Percentiles rank a stretch among this genome's conserved stretches.
Conservation (phyloP, 2,797 vertebrate species). For the Silurus aristotelis region DNA sequence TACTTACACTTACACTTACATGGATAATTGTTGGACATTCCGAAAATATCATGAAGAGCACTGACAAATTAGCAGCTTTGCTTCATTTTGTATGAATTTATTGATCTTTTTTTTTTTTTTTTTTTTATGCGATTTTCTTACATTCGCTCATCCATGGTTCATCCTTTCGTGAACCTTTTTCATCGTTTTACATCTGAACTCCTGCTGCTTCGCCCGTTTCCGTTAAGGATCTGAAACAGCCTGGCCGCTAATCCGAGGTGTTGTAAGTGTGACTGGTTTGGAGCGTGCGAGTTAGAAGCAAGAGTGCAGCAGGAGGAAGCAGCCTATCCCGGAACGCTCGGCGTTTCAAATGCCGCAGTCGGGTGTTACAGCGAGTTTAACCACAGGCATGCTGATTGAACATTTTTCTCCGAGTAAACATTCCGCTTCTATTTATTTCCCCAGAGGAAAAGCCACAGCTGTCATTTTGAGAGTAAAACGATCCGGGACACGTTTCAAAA, state of each 20-base stretch:
- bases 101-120: not conserved
- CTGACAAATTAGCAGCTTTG: not conserved
- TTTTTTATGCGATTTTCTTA: not conserved
- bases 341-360: slow-evolving; percentile 12
- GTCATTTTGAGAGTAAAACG: not conserved
- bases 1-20: too few relatives aligned
- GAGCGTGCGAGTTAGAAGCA: not conserved
- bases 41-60: not conserved
- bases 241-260: not conserved
- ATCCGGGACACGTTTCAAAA: not conserved
- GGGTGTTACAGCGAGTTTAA: slow-evolving; percentile 22
- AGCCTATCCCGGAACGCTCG: not conserved
- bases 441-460: slow-evolving; percentile 15
- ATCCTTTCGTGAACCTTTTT: too few relatives aligned
- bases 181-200: not conserved
- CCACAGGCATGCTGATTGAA: slow-evolving; percentile 32
- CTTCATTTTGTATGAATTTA: not conserved
- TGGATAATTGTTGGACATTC: not conserved
- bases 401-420: slow-evolving; percentile 38
- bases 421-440: slow-evolving; percentile 19
- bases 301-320: not conserved
- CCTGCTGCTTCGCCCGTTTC: not conserved
- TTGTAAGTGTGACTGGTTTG: not conserved
- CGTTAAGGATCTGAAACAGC: not conserved
- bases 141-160: not conserved